phyloP scores from a whole-genome alignment of 2,888 invertebrate genomes.

The Fragum sueziense region DNA sequence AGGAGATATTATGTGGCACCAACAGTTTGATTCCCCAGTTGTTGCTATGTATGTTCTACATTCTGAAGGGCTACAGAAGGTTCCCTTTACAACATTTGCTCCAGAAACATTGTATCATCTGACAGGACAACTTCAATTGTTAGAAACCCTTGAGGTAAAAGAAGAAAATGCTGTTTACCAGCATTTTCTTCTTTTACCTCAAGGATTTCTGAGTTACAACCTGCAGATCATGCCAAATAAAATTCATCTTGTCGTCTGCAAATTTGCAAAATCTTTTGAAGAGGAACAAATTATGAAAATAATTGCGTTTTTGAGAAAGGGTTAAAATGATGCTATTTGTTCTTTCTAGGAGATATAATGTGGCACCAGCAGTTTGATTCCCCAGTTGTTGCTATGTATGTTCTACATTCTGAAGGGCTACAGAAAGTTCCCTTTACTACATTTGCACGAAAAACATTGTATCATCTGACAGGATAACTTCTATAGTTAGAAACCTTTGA shows the following conservation, averaged over 20 bases:
- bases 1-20: constrained; percentile 92
- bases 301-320: no score
- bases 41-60: constrained; percentile 90
- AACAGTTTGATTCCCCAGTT: constrained; percentile 93
- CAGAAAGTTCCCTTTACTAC: constrained; percentile 94
- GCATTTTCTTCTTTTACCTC: no score
- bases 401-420: constrained; percentile 85
- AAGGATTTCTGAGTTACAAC: no score
- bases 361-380: constrained; percentile 95
- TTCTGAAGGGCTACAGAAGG: constrained; percentile 87
- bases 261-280: no score
- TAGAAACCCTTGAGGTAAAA: no score
- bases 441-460: constrained; percentile 92
- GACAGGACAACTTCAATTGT: constrained; percentile 79
- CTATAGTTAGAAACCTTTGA: no score
- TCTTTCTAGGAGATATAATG: constrained; percentile 86
- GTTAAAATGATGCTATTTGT: no score
- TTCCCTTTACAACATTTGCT: constrained; percentile 95
- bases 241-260: no score
- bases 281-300: no score
- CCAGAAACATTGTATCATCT: constrained; percentile 88
- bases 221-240: no score
- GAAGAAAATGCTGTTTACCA: no score
- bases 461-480: constrained; percentile 79
- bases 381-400: constrained; percentile 95